Percentiles rank a stretch among this genome's conserved stretches.
Conservation (phyloP, 2,113 vertebrate genomes). For the Ovis canadensis region DNA sequence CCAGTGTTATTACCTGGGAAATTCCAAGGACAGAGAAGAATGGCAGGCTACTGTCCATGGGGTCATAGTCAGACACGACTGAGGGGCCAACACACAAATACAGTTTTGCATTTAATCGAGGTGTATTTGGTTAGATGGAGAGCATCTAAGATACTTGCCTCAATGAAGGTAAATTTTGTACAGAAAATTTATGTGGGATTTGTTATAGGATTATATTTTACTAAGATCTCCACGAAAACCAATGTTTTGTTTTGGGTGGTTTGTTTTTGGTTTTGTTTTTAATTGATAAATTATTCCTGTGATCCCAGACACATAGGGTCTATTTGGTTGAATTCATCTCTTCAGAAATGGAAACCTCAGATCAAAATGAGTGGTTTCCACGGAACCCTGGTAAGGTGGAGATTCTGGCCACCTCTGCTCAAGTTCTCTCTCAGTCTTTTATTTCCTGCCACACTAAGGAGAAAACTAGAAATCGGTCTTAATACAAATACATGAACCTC, state of each 20-base stretch:
- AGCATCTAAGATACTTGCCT: neutral
- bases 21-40: neutral
- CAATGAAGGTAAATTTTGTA: neutral
- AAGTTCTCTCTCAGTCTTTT: accelerated
- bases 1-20: neutral
- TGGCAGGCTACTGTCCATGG: neutral
- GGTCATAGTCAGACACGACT: neutral
- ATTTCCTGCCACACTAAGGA: accelerated
- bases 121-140: neutral
- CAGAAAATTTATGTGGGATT: neutral
- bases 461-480: accelerated
- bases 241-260: neutral
- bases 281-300: neutral
- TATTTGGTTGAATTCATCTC: neutral
- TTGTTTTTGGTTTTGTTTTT: neutral
- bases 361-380: neutral
- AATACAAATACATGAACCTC: neutral
- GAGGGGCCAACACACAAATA: neutral
- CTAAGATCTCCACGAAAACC: neutral
- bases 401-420: neutral
- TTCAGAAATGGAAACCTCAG: neutral
- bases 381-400: accelerated
- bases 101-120: neutral
- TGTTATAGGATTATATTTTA: neutral
- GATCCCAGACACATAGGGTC: neutral